Evolutionary conservation across 2,888 invertebrate species (phyloP), one percentile per base, ranked within the genome.

Genomic region (Acholoe squamosa): DNA sequence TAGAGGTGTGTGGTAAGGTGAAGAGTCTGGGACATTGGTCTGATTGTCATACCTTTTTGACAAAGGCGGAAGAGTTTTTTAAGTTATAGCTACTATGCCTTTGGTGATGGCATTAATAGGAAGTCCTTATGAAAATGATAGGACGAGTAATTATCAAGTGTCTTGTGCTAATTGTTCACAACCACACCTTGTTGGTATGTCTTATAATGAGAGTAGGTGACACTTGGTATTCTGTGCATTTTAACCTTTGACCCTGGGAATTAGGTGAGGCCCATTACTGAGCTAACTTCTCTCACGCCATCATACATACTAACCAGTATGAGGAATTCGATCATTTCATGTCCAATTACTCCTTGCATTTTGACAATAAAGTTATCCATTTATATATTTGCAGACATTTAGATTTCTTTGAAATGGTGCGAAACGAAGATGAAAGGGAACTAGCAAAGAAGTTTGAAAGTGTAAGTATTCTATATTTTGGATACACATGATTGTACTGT

Each of bases 351-450:
- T 43, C 43, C 43, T 10, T 10, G 43, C 10, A 10, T 7, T 43
- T 43, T 43, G 3, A 43, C 43, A 43, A 43, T 10, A 43, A 7
- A 43, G 3, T 43, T 3, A 43, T 43, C 10, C 71, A 1, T 71
- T 34, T 80, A 10, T 80, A 16, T 80, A 3, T 43, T 93, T 93
- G 89, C 95, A 96, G 99, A 94, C 99, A 99, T 97, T 97, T 99
- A 96, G 99, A 99, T 96, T 98, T 99, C 96, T 99, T 99, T 96
- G 99, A 99, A 96, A 99, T 99, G 98, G 98, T 99, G 33, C 97
- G 99, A 84, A 98, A 98, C 94, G 99, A 99, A 96, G 99, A 99
- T 96, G 99, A 99, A 96, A 98, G 98, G 94, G 98, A 99, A 95
- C 96, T 99, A 92, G 98, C 98, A 5, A 97, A 98, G 92, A 97